Base-by-base conservation (phyloP, 1,140 invertebrate genomes). In the Drosophila miranda region DNA sequence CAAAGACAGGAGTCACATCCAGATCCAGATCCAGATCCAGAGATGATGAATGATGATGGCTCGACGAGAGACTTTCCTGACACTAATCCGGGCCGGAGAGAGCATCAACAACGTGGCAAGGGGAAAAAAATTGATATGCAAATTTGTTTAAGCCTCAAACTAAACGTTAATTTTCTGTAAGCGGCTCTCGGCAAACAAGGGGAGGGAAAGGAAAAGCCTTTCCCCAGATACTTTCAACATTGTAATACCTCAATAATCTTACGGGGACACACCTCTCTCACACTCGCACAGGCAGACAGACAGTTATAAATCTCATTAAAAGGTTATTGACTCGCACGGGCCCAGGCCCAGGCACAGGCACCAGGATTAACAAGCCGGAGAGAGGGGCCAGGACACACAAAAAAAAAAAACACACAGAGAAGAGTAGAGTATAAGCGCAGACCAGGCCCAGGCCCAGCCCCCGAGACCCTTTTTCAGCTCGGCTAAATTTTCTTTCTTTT, bases 261-360 rank as follows among this genome's bases (percentile, higher is more conserved):
- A 69, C 68, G 38, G 78, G 77, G 49, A 68, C 67, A 69, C 74
- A 73, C 73, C 62, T 69, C 77, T 57, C 78, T 55, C 69, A 61
- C 59, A 53, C 69, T 21, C 50, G 41, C 16, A 16, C 26, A 14
- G 34, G 46, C 58, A 38, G 61, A 75, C 23, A 23, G 83, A 68
- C 82, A 82, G 82, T 82, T 78, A 71, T 78, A 87, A 87, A 87
- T 87, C 83, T 87, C 82, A 87, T 87, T 87, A 87, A 87, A 78
- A 87, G 82, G 82, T 87, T 87, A 87, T 87, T 87, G 82, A 87
- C 82, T 87, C 62, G 78, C 41, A 59, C 46, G 59, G 49, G 60
- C 61, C 44, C 50, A 46, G 46, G 60, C 61, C 44, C 50, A 46
- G 46, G 78, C 44, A 58, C 50, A 60, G 67, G 54, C 52, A 51